Conservation (phyloP, 2,888 invertebrate genomes). For the Brassicogethes aeneus region DNA sequence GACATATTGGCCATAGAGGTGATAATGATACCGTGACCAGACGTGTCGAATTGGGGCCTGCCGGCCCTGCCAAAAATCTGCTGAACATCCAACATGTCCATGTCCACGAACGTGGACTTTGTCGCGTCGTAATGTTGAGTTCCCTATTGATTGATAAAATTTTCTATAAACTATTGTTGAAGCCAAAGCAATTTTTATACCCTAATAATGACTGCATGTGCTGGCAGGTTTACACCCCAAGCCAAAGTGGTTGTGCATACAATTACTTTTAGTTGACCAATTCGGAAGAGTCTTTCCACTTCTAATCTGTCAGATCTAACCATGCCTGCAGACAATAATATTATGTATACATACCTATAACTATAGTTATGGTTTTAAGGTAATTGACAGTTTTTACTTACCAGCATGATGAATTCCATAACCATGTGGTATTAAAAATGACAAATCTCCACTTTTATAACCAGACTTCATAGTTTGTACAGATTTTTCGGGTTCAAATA, state of each 20-base stretch:
- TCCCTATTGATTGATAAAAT: conserved; percentile 49
- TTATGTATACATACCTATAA: too few relatives aligned
- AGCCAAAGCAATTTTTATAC: conserved; percentile 44
- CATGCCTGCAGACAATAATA: conserved; percentile 43
- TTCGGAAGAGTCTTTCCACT: conserved; percentile 77
- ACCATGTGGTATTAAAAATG: conserved; percentile 77
- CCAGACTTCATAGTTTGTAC: conserved; percentile 64
- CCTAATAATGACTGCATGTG: conserved; percentile 93
- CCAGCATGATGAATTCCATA: conserved; percentile 97
- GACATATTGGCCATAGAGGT: conserved; percentile 86
- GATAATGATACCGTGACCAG: conserved; percentile 92
- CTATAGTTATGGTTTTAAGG: background rate
- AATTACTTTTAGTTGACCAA: conserved; percentile 79
- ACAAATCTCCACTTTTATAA: conserved; percentile 70
- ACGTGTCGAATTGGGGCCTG: conserved; percentile 92
- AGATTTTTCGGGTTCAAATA: conserved; percentile 59
- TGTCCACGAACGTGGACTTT: conserved; percentile 85
- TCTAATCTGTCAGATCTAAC: conserved; percentile 38
- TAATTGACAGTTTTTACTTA: conserved; percentile 23
- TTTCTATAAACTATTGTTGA: background rate
- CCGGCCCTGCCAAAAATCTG: conserved; percentile 99
- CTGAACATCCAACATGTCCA: conserved; percentile 93
- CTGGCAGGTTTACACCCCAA: conserved; percentile 99
- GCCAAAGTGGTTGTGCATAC: conserved; percentile 97
- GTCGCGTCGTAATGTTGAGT: conserved; percentile 97